Evolutionary conservation across 2,113 vertebrate species (phyloP).

Genomic region (Proteles cristata): DNA sequence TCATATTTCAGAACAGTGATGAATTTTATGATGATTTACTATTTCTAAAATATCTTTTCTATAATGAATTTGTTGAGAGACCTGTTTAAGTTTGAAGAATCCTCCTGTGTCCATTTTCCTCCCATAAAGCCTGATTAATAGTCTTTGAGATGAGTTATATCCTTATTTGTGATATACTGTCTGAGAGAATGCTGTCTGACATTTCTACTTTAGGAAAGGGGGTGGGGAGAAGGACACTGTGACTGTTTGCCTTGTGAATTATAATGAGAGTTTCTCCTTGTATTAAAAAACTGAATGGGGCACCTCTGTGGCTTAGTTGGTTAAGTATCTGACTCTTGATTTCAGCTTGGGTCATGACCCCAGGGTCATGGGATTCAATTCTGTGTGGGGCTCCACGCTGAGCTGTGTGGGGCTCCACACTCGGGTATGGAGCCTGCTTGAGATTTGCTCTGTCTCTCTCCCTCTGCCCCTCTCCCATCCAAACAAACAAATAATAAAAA

Average conservation of each 20-base stretch:
- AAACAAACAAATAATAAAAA: neutral
- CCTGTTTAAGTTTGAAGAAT: neutral
- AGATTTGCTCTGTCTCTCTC: too few species aligned
- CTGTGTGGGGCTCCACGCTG: too few species aligned
- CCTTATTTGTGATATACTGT: neutral
- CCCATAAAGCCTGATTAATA: neutral
- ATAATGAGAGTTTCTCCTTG: neutral
- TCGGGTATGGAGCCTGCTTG: too few species aligned
- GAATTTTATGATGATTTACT: neutral
- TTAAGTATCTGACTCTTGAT: too few species aligned
- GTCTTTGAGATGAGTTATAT: neutral
- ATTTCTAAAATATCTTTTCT: constrained; percentile 21
- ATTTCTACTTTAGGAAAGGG: neutral
- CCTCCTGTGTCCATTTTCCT: neutral
- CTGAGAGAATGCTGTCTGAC: neutral
- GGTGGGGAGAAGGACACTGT: neutral
- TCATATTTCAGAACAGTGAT: neutral
- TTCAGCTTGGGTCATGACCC: too few species aligned
- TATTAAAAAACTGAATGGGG: neutral
- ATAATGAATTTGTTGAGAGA: neutral
- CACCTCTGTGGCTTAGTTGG: too few species aligned
- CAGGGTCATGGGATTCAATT: too few species aligned
- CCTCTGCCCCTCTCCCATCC: too few species aligned
- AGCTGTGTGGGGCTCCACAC: too few species aligned
- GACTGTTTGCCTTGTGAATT: neutral